These are phyloP conservation scores for Parazoanthus atlanticus DNA, from an alignment of 92 coral and sea anemone genomes.

Conservation along the genomic window DNA sequence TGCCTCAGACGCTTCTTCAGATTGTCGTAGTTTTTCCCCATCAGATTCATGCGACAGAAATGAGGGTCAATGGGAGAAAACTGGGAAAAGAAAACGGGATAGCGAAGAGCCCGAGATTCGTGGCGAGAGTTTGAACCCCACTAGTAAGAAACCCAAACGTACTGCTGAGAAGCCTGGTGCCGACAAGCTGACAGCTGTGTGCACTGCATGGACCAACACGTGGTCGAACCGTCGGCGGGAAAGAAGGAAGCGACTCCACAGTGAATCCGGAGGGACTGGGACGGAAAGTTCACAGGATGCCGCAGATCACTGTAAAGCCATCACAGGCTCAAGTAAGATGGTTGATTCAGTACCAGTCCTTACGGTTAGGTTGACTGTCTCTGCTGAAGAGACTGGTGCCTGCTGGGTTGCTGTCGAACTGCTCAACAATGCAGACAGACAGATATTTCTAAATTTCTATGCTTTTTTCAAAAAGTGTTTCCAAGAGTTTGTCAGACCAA, in stretches of 20 bases:
- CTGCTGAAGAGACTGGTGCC: conserved; percentile 27
- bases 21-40: not conserved
- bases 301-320: not conserved
- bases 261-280: conserved; percentile 9
- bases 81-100: conserved; percentile 26
- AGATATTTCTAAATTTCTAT: conserved; percentile 80
- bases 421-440: conserved; percentile 53
- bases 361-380: conserved; percentile 55
- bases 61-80: not conserved
- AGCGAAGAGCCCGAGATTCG: not conserved
- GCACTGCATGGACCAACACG: conserved; percentile 76
- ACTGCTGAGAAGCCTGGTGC: not conserved
- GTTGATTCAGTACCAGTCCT: conserved; percentile 47
- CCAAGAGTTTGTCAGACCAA: conserved; percentile 30
- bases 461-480: conserved; percentile 84
- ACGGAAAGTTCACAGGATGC: not conserved
- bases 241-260: conserved; percentile 52
- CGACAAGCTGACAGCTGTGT: conserved; percentile 40
- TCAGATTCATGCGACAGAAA: not conserved
- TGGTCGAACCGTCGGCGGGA: conserved; percentile 84
- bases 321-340: not conserved
- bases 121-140: not conserved
- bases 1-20: not conserved
- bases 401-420: conserved; percentile 66
- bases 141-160: conserved; percentile 21